Evolutionary conservation across 2,113 vertebrate genomes (phyloP).

Genomic region (Hippocampus abdominalis): DNA sequence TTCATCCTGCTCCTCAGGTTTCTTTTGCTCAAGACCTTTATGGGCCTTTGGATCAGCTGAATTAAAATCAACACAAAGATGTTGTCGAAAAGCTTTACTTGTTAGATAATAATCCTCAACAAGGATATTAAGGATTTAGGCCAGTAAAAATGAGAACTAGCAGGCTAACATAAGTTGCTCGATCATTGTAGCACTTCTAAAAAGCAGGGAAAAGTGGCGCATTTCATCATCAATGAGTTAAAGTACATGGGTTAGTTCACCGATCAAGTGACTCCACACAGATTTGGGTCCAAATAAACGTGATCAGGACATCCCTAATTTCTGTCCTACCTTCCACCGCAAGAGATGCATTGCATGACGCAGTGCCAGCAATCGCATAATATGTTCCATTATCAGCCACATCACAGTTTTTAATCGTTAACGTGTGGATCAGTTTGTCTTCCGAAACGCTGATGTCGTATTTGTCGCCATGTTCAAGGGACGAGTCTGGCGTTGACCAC

Average conservation of each 20-base stretch:
- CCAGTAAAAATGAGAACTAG: too few species aligned
- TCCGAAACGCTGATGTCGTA: conserved; percentile 74
- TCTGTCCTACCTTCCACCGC: conserved; percentile 74
- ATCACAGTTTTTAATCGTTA: conserved; percentile 69
- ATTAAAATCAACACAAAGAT: conserved; percentile 1
- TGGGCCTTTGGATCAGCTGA: conserved; percentile 47
- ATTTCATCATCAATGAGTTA: too few species aligned
- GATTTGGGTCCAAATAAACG: too few species aligned
- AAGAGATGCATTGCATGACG: conserved; percentile 77
- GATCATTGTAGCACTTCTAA: too few species aligned
- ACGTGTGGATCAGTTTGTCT: conserved; percentile 77
- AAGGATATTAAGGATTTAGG: too few species aligned
- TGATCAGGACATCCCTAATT: not conserved
- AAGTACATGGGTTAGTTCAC: too few species aligned
- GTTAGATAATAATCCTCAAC: too few species aligned
- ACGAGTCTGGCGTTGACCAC: conserved; percentile 73
- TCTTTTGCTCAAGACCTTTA: conserved; percentile 25
- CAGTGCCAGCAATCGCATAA: conserved; percentile 71
- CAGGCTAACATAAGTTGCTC: too few species aligned
- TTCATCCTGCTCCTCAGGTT: conserved; percentile 16
- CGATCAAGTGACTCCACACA: too few species aligned
- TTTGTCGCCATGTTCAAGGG: conserved; percentile 67
- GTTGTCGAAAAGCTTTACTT: too few species aligned
- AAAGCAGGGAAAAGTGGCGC: too few species aligned
- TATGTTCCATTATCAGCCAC: conserved; percentile 76